Evolutionary conservation across 2,113 vertebrate species (phyloP).

Genomic region (Vulpes lagopus): DNA sequence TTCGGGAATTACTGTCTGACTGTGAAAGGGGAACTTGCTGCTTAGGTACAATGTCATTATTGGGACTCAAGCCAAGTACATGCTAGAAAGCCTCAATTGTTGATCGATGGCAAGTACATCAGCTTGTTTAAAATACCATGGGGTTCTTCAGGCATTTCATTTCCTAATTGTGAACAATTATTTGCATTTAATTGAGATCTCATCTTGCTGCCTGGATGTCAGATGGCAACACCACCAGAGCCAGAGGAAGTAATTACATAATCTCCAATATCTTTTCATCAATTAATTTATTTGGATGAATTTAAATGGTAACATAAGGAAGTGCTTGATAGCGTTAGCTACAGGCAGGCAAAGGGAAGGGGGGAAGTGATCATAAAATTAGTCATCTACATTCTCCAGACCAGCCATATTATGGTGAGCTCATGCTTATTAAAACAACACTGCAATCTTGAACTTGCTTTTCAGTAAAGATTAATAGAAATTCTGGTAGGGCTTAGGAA

Average conservation of each 20-base stretch:
- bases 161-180: slow-evolving; percentile 84
- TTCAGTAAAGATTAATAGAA: slow-evolving; percentile 62
- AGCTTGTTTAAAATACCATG: slow-evolving; percentile 80
- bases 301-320: slow-evolving; percentile 83
- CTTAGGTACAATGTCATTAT: slow-evolving; percentile 30
- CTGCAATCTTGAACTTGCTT: slow-evolving; percentile 39
- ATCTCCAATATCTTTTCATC: slow-evolving; percentile 83
- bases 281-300: slow-evolving; percentile 84
- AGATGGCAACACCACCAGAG: slow-evolving; percentile 80
- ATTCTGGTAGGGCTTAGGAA: background rate
- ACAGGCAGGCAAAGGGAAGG: slow-evolving; percentile 59
- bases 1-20: slow-evolving; percentile 35
- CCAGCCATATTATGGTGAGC: slow-evolving; percentile 46
- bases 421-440: slow-evolving; percentile 62
- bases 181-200: slow-evolving; percentile 84
- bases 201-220: slow-evolving; percentile 79
- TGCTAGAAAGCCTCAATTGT: slow-evolving; percentile 77
- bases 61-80: slow-evolving; percentile 73
- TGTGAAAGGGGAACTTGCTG: slow-evolving; percentile 29
- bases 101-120: slow-evolving; percentile 78
- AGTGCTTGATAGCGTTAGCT: slow-evolving; percentile 79
- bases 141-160: slow-evolving; percentile 80
- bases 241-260: slow-evolving; percentile 83
- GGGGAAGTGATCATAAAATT: slow-evolving; percentile 40
- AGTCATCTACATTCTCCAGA: slow-evolving; percentile 54